These are phyloP conservation scores for Drosophila busckii DNA, from an alignment of 1,140 invertebrate genomes.

Conservation along the genomic window DNA sequence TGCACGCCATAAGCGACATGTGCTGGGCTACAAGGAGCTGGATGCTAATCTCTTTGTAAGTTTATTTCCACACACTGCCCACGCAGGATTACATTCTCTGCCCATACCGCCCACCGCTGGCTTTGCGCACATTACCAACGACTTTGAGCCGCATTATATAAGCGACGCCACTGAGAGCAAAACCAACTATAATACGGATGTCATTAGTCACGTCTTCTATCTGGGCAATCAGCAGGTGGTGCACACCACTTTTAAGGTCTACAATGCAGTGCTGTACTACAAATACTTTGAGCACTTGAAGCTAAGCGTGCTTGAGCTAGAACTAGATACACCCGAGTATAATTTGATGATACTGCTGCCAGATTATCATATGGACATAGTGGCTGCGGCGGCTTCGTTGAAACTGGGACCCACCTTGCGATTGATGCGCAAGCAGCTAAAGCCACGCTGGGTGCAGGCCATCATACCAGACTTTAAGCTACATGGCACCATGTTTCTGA, in stretches of 20 bases:
- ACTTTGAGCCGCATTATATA: slow-evolving; percentile 61
- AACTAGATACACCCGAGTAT: slow-evolving; percentile 85
- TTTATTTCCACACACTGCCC: slow-evolving; percentile 46
- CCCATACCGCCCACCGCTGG: slow-evolving; percentile 30
- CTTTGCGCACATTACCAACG: slow-evolving; percentile 53
- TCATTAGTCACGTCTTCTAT: slow-evolving; percentile 76
- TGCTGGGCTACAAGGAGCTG: slow-evolving; percentile 59
- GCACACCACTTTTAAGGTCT: slow-evolving; percentile 82
- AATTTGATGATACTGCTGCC: slow-evolving; percentile 83
- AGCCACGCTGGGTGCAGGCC: slow-evolving; percentile 84
- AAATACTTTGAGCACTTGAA: slow-evolving; percentile 86
- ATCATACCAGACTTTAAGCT: slow-evolving; percentile 88
- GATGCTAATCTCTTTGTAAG: slow-evolving; percentile 68
- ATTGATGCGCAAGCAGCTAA: slow-evolving; percentile 83
- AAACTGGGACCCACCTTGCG: slow-evolving; percentile 81
- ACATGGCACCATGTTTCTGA: slow-evolving; percentile 87
- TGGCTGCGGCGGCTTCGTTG: slow-evolving; percentile 62
- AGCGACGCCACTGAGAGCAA: slow-evolving; percentile 38
- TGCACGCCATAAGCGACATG: slow-evolving; percentile 54
- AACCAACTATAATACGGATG: slow-evolving; percentile 71
- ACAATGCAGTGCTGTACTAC: slow-evolving; percentile 86
- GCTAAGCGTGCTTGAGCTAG: slow-evolving; percentile 85
- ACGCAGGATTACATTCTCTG: slow-evolving; percentile 33
- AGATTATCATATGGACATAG: slow-evolving; percentile 78
- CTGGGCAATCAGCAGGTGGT: slow-evolving; percentile 66